Evolutionary conservation across 2,797 vertebrate genomes (phyloP).

Genomic region (Mormyrops attenuatus): DNA sequence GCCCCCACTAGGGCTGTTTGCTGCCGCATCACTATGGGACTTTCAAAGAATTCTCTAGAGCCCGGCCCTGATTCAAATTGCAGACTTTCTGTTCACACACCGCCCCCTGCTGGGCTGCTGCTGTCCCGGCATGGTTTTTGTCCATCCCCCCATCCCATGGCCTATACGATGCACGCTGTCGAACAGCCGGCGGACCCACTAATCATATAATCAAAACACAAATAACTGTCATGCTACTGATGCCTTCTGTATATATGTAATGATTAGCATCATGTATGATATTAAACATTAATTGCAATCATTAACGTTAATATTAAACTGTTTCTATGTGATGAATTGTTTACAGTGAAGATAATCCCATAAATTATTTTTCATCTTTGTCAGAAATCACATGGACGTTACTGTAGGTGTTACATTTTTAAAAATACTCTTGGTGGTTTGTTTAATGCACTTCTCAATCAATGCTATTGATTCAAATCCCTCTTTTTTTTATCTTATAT

Average conservation of each 20-base stretch:
- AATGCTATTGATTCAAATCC: slow-evolving; percentile 40
- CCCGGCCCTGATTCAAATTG: not conserved
- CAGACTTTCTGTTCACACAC: not conserved
- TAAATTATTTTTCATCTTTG: not conserved
- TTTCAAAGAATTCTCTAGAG: not conserved
- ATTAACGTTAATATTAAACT: not conserved
- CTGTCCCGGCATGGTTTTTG: not conserved
- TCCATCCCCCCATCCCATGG: not conserved
- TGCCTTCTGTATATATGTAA: not conserved
- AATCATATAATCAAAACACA: not conserved
- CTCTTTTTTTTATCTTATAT: slow-evolving; percentile 38
- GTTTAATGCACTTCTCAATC: slow-evolving; percentile 43
- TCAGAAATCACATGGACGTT: not conserved
- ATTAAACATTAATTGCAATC: not conserved
- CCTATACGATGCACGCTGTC: not conserved
- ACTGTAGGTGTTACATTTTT: not conserved
- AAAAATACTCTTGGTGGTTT: slow-evolving; percentile 34
- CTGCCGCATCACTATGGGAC: not conserved
- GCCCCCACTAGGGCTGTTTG: not conserved
- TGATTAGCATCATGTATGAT: not conserved
- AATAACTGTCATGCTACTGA: not conserved
- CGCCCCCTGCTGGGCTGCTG: not conserved
- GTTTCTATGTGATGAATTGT: not conserved
- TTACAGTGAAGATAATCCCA: not conserved
- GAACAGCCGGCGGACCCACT: not conserved